phyloP scores from a whole-genome alignment of 2,888 invertebrate genomes.

The Cryptocephalus primarius region DNA sequence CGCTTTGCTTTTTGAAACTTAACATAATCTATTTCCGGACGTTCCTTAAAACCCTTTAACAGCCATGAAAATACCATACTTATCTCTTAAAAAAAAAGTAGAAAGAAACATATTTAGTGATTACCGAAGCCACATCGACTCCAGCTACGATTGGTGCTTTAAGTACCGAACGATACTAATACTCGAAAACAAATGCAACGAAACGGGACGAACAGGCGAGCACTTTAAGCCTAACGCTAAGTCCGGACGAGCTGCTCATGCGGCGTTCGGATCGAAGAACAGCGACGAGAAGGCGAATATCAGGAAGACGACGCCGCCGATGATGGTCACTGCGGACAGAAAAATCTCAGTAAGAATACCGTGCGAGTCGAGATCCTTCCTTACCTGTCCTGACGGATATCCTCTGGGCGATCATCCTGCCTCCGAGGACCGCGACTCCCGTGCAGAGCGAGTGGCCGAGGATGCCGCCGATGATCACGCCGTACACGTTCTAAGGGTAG shows the following conservation, averaged over 20 bases:
- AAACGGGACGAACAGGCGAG: too few species aligned
- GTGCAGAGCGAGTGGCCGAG: slow-evolving; percentile 94
- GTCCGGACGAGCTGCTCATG: slow-evolving; percentile 1
- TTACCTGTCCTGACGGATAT: slow-evolving; percentile 94
- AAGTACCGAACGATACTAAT: too few species aligned
- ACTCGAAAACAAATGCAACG: too few species aligned
- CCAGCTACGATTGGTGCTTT: too few species aligned
- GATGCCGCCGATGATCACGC: slow-evolving; percentile 89
- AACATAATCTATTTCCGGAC: too few species aligned
- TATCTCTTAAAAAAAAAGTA: too few species aligned
- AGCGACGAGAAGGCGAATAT: slow-evolving; percentile 89
- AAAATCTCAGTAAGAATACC: slow-evolving; percentile 1
- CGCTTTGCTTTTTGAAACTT: too few species aligned
- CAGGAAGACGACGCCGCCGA: slow-evolving; percentile 92
- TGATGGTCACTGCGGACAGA: slow-evolving; percentile 75
- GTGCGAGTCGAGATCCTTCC: not conserved
- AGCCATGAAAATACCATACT: too few species aligned
- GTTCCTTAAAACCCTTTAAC: too few species aligned
- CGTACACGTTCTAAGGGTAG: slow-evolving; percentile 60
- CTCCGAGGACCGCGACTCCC: slow-evolving; percentile 92
- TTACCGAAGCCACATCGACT: too few species aligned
- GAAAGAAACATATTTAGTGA: too few species aligned
- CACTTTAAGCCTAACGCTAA: too few species aligned
- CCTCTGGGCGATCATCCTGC: slow-evolving; percentile 90
- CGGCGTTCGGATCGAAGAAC: slow-evolving; percentile 62